Conservation (phyloP, 2,113 vertebrate genomes). For the Lophotis ruficrista region DNA sequence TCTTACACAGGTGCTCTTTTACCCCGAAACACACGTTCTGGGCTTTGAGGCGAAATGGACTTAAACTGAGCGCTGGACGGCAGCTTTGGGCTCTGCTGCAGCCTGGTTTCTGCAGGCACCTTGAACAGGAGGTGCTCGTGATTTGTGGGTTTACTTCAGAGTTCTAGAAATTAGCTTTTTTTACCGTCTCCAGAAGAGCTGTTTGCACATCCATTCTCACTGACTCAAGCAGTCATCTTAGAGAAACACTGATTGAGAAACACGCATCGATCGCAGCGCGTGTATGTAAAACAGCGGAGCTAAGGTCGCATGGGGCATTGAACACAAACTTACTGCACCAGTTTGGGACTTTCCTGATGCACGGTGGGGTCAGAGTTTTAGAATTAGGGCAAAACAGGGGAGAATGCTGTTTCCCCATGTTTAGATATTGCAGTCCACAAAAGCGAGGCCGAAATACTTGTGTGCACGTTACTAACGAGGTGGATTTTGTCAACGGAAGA, state of each 20-base stretch:
- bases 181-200: not conserved
- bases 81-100: not conserved
- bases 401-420: not conserved
- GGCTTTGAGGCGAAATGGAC: not conserved
- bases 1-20: accelerated
- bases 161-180: not conserved
- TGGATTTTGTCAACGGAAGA: not conserved
- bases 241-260: not conserved
- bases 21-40: too few species aligned
- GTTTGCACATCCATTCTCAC: not conserved
- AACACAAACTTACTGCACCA: not conserved
- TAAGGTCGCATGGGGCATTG: not conserved
- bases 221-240: too few species aligned
- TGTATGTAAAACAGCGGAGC: not conserved
- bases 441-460: not conserved
- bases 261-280: not conserved
- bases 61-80: not conserved
- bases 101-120: not conserved
- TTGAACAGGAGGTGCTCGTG: not conserved
- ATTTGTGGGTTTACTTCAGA: not conserved
- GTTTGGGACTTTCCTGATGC: not conserved
- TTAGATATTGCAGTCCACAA: not conserved
- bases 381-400: not conserved
- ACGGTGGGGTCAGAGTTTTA: not conserved
- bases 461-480: accelerated